Base-by-base conservation (phyloP, 2,888 invertebrate genomes). In the Hipparchia sbordonii region DNA sequence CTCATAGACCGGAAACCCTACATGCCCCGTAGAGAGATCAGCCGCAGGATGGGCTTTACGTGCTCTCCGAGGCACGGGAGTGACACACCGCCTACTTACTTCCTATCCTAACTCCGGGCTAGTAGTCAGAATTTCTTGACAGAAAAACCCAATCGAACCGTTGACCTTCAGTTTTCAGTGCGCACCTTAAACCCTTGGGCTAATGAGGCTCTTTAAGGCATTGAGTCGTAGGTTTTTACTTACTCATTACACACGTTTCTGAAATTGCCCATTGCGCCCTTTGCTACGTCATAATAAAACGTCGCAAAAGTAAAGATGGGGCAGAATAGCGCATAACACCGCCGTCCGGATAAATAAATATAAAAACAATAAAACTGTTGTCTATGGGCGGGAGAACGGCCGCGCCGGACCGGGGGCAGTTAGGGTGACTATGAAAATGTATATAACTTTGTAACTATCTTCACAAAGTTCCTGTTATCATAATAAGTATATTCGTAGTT, bases 331-430 rank as follows among this genome's bases (percentile, higher is more conserved):
- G 85, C 85, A 87, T 86, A 89, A 89, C 87, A 87, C 82, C 86
- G 86, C 79, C 73, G 73, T 60, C 67, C 85, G 85, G 91, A 92
- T 92, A 92, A 92, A 93, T 93, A 93, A 90, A 93, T 91, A 92
- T 91, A 90, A 93, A 93, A 93, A 92, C 91, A 92, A 92, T 93
- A 92, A 93, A 93, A 93, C 87, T 89, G 88, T 91, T 93, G 92
- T 92, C 91, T 92, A 92, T 91, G 89, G 90, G 84, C 84, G 87
- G 90, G 89, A 87, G 87, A 91, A 92, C 91, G 89, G 91, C 87
- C 87, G 88, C 90, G 89, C 84, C 85, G 89, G 87, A 86, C 87
- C 84, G 85, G 87, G 84, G 87, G 85, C 80, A 79, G 80, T 74
- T 80, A 84, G 77, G 84, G 87, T 82, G 83, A 82, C 90, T 46